Base-by-base conservation (phyloP, 2,888 invertebrate species). In the Hetaerina titia region DNA sequence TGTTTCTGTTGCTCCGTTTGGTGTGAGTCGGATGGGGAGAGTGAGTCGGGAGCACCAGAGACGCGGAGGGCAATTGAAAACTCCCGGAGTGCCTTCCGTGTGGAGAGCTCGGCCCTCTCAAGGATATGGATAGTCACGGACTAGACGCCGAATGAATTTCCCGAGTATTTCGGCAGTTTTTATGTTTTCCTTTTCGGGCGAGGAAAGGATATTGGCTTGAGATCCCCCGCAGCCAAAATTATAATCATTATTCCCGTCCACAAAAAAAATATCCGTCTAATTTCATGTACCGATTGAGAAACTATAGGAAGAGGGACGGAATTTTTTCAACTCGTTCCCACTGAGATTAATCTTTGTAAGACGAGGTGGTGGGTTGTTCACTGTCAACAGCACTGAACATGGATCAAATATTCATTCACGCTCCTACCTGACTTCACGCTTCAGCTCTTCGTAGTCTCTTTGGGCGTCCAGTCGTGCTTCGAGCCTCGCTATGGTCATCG, bases 401-500 rank as follows among this genome's bases (percentile, higher is more conserved):
- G 11, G 22, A 31, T 25, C 22, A 0, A 31, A 81, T 81, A 31
- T 15, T 31, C 6, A 31, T 69, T 69, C 69, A 25, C 6, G 8
- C 22, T 96, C 97, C 97, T 96, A 98, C 98, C 97, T 98, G 96
- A 99, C 98, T 97, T 99, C 99, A 96, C 99, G 97, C 97, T 99
- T 99, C 96, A 99, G 97, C 96, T 99, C 99, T 95, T 99, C 99
- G 97, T 99, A 99, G 97, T 99, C 99, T 96, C 98, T 97, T 97
- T 99, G 99, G 95, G 98, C 97, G 96, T 98, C 98, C 95, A 99
- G 97, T 96, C 98, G 98, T 95, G 98, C 98, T 97, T 99, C 99
- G 96, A 99, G 97, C 96, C 98, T 97, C 96, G 97, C 98, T 96
- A 99, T 99, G 97, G 98, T 98, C 96, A 98, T 98, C 96, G 98